These are phyloP conservation scores for Lumbricus terrestris DNA, from an alignment of 2,888 invertebrate species.

Conservation along the genomic window DNA sequence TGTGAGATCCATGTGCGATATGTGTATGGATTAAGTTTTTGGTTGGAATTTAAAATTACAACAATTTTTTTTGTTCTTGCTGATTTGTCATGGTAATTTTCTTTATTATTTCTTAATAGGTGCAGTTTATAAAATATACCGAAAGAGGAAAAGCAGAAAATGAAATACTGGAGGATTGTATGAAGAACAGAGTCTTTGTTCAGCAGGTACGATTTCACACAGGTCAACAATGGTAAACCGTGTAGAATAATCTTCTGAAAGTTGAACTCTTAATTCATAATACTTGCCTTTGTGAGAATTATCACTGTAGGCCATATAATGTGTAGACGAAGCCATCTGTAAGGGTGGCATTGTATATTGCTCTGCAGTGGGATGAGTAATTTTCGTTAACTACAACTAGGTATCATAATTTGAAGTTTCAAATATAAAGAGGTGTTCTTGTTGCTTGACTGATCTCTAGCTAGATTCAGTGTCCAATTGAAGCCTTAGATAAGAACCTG, in stretches of 20 bases:
- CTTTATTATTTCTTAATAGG: not conserved
- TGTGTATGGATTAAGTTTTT: not conserved
- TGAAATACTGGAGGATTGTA: conserved; percentile 51
- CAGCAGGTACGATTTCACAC: conserved; percentile 35
- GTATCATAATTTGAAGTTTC: too few relatives aligned
- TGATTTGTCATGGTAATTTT: not conserved
- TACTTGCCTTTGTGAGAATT: too few relatives aligned
- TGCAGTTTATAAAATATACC: conserved; percentile 15
- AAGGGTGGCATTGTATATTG: not conserved
- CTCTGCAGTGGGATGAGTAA: not conserved
- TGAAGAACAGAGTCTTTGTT: conserved; percentile 55
- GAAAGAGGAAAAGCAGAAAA: conserved; percentile 42
- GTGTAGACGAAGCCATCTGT: not conserved
- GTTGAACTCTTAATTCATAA: not conserved
- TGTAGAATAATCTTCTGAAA: not conserved
- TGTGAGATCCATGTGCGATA: not conserved
- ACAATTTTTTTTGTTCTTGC: not conserved
- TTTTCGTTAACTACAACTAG: too few relatives aligned
- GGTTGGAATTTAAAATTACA: not conserved
- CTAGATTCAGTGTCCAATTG: too few relatives aligned
- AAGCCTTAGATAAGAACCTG: too few relatives aligned
- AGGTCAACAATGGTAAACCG: not conserved
- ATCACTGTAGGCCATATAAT: not conserved
- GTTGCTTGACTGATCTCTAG: too few relatives aligned
- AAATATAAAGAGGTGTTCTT: too few relatives aligned